phyloP scores from a whole-genome alignment of 1,140 invertebrate species.

The Drosophila nebulosa region DNA sequence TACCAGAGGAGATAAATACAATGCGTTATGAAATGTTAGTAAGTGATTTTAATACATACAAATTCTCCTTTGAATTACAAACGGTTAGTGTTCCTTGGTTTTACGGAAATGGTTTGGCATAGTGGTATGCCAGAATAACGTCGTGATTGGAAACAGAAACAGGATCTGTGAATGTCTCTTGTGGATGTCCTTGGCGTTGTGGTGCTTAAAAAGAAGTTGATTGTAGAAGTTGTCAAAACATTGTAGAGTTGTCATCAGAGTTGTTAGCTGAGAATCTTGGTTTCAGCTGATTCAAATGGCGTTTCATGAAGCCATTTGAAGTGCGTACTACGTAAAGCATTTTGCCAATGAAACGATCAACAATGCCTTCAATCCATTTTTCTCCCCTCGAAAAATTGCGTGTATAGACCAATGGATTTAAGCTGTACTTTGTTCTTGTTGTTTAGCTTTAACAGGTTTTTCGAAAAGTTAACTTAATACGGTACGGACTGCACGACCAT shows the following conservation, averaged over 20 bases:
- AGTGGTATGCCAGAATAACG: no score
- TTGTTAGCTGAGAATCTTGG: neutral
- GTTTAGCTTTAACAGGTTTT: neutral
- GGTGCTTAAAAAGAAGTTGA: neutral
- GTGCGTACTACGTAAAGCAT: neutral
- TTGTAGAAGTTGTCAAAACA: neutral
- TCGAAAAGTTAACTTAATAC: conserved; percentile 14
- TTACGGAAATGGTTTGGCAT: no score
- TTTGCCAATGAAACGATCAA: neutral
- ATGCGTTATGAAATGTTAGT: neutral
- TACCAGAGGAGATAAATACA: neutral
- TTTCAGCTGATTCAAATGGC: neutral
- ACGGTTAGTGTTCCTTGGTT: no score
- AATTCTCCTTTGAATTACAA: no score
- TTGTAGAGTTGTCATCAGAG: neutral
- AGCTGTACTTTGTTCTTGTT: neutral
- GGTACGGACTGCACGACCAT: conserved; percentile 13
- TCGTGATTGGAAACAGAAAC: no score
- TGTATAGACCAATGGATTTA: neutral
- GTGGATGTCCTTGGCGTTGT: neutral
- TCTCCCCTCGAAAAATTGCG: neutral
- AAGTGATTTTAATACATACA: no score
- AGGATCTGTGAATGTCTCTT: no score
- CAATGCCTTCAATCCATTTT: neutral
- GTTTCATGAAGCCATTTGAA: neutral